Conservation (phyloP, 2,888 invertebrate genomes). For the Pharmacophagus antenor region DNA sequence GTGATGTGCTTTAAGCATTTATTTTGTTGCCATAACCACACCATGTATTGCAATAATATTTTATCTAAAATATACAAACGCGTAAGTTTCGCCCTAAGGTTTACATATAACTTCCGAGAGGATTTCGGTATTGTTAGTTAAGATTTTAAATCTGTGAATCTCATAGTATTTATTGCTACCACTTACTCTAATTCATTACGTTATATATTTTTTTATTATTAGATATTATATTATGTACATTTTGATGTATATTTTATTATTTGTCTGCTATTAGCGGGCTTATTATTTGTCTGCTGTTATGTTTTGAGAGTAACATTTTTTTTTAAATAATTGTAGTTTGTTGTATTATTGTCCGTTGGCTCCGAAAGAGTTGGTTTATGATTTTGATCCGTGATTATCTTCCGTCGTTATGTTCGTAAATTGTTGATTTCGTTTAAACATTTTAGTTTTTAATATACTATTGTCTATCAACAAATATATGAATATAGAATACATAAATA, state of each 20-base stretch:
- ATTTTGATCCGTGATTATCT: conserved; percentile 62
- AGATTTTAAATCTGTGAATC: conserved; percentile 81
- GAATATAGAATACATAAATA: conserved; percentile 57
- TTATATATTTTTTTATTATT: conserved; percentile 73
- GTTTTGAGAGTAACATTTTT: conserved; percentile 73
- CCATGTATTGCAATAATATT: conserved; percentile 80
- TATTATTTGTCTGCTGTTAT: conserved; percentile 77
- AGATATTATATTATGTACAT: conserved; percentile 80
- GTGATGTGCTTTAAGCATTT: conserved; percentile 82
- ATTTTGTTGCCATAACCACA: conserved; percentile 82
- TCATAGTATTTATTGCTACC: conserved; percentile 81
- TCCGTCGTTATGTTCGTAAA: conserved; percentile 57
- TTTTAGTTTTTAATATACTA: conserved; percentile 51
- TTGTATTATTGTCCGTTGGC: conserved; percentile 71
- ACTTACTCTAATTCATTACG: conserved; percentile 77
- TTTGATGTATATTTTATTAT: conserved; percentile 81
- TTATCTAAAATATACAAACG: conserved; percentile 78
- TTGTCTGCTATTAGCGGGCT: conserved; percentile 68
- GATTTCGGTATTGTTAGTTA: conserved; percentile 79
- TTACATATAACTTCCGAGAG: conserved; percentile 68
- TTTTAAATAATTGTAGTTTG: conserved; percentile 70
- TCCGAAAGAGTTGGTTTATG: conserved; percentile 64
- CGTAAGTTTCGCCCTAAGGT: conserved; percentile 73
- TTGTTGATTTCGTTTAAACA: conserved; percentile 60
- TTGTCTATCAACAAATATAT: conserved; percentile 47